Base-by-base conservation (phyloP, 2,113 vertebrate species). In the Chionis minor region DNA sequence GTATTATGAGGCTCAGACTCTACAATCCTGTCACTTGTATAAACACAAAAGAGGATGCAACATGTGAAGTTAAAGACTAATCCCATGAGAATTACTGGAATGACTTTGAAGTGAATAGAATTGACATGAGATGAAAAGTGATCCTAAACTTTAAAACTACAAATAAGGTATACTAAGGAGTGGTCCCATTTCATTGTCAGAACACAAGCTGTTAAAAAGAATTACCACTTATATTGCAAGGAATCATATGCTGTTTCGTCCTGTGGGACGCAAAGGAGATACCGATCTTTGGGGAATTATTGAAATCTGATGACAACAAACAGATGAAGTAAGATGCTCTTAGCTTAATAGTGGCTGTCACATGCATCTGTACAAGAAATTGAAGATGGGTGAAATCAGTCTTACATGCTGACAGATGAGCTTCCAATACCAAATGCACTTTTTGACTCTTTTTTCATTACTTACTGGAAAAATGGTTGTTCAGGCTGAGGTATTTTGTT, bases 291-390 rank as follows among this genome's bases (percentile, higher is more conserved):
- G n/a, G 54, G 78, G 35, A 93, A 82, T 82, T 90, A 91, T 15
- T 95, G 78, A 85, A 95, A 88, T 82, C 62, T 90, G 70, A 91
- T 92, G 52, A 86, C 70, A 87, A 55, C 22, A 61, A 82, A 61
- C 38, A 91, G 86, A 87, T 32, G 27, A 96, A 89, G 26, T 59
- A 88, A 93, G 74, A 95, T 58, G 49, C 58, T 88, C 58, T 82
- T 61, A 69, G 71, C 49, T 70, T 77, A 66, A n/a, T 19, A 54
- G 45, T 38, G 78, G 49, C 61, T 70, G 54, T 35, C 78, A 87
- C 72, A 32, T 3, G 16, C 14, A 80, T 58, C 87, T 77, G 49
- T 55, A 72, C 28, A 86, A 82, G 54, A 83, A 88, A 93, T 1
- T 77, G 85, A 88, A 81, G 75, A 66, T 33, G 67, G 51, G 33